Conservation (phyloP, 2,888 invertebrate genomes). For the Drosophila prostipennis region DNA sequence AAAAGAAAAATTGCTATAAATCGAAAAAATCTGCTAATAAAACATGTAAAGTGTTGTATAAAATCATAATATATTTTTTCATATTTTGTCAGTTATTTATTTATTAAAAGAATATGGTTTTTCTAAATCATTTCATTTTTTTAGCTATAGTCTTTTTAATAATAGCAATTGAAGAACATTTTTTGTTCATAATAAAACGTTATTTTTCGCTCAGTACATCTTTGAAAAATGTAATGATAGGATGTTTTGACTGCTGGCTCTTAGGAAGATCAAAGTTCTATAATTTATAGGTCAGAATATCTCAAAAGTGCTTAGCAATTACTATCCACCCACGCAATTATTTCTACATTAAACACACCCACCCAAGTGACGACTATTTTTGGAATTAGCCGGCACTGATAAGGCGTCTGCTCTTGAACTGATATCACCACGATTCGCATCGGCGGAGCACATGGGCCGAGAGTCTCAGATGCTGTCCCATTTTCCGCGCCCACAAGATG, state of each 20-base stretch:
- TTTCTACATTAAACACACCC: conserved; percentile 7
- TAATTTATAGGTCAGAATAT: conserved; percentile 16
- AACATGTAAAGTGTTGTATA: too few relatives aligned
- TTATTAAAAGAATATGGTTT: neutral
- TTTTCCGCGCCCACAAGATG: conserved; percentile 49
- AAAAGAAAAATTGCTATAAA: neutral
- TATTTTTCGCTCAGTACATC: neutral
- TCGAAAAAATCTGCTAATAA: neutral
- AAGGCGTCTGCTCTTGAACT: conserved; percentile 47
- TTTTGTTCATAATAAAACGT: neutral
- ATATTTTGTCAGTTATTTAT: neutral
- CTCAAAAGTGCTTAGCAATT: conserved; percentile 6
- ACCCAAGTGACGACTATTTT: conserved; percentile 15
- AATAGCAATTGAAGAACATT: neutral
- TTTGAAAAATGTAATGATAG: neutral
- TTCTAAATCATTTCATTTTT: neutral
- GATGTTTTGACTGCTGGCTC: conserved; percentile 10
- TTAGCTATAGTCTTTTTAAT: neutral
- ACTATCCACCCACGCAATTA: neutral
- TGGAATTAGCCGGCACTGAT: conserved; percentile 27
- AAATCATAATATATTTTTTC: neutral
- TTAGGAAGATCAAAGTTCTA: conserved; percentile 21
- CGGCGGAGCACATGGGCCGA: conserved; percentile 18
- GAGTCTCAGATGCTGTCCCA: conserved; percentile 34
- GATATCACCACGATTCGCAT: conserved; percentile 34